Percentiles rank a stretch among this genome's conserved stretches.
Conservation (phyloP, 1,140 invertebrate species). For the Varroa destructor region DNA sequence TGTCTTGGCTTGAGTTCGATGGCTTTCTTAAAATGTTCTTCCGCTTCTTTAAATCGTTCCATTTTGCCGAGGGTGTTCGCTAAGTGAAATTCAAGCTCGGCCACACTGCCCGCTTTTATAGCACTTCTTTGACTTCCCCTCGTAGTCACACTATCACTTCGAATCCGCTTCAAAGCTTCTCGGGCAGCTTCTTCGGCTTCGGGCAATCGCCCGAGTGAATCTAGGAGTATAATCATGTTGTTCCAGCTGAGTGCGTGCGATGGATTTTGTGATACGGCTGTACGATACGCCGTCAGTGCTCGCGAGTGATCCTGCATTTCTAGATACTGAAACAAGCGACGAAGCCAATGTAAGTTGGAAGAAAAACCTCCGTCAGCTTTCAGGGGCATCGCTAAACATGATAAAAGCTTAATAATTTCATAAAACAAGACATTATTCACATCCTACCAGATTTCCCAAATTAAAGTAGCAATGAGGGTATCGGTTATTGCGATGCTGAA, state of each 20-base stretch:
- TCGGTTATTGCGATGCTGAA: constrained; percentile 54
- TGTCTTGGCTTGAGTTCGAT: constrained; percentile 54
- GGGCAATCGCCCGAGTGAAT: constrained; percentile 57
- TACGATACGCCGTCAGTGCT: constrained; percentile 58
- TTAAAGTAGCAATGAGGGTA: constrained; percentile 92
- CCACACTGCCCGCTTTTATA: too few relatives aligned
- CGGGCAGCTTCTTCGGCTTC: constrained; percentile 55
- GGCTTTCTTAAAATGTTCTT: constrained; percentile 61
- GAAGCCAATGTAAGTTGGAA: too few relatives aligned
- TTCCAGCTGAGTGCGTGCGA: constrained; percentile 73
- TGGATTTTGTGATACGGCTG: constrained; percentile 60
- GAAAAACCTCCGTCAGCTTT: too few relatives aligned
- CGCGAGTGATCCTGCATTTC: constrained; percentile 48
- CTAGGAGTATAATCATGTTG: constrained; percentile 72
- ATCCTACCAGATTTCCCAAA: constrained; percentile 68
- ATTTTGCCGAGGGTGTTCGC: constrained; percentile 76
- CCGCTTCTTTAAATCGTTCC: constrained; percentile 58
- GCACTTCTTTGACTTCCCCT: too few relatives aligned
- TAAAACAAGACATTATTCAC: too few relatives aligned
- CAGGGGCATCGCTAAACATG: too few relatives aligned
- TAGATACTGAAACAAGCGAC: constrained; percentile 46
- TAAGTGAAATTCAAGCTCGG: constrained; percentile 60
- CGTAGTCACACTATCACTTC: constrained; percentile 49
- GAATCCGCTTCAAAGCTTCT: constrained; percentile 53
- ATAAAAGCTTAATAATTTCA: too few relatives aligned